Conservation (phyloP, 1,140 invertebrate species). For the Ptiloglossa arizonensis region DNA sequence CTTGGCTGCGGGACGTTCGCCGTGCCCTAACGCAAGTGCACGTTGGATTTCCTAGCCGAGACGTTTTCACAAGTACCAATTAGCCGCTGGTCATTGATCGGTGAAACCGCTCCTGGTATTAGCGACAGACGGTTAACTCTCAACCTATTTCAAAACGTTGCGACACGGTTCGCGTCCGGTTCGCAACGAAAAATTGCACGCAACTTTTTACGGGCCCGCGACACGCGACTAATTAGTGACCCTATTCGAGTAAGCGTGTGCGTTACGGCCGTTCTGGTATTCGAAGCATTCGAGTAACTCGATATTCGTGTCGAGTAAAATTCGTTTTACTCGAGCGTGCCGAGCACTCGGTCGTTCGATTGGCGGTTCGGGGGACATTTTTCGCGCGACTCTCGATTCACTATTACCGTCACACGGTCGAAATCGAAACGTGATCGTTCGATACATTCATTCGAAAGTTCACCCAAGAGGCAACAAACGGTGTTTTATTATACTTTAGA, state of each 20-base stretch:
- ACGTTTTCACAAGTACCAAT: constrained; percentile 66
- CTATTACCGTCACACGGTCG: no score
- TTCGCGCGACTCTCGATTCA: no score
- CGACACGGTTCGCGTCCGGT: constrained; percentile 15
- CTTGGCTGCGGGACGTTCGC: neutral
- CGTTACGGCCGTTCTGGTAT: neutral
- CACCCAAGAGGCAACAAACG: no score
- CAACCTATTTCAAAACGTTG: constrained; percentile 51
- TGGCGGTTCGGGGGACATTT: no score
- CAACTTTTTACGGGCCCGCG: neutral
- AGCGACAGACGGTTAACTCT: constrained; percentile 46
- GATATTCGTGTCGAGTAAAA: no score
- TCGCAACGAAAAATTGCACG: constrained; percentile 11
- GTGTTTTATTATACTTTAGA: no score
- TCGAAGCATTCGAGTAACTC: no score
- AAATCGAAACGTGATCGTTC: no score
- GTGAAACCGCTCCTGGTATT: constrained; percentile 60
- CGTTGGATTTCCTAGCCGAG: constrained; percentile 40
- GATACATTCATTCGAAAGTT: no score
- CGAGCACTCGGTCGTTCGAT: no score
- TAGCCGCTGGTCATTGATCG: constrained; percentile 62
- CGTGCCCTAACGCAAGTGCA: constrained; percentile 37
- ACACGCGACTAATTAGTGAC: constrained; percentile 33
- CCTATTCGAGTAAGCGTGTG: neutral
- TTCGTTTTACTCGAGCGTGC: no score